Evolutionary conservation across 1,140 invertebrate species (phyloP).

Genomic region (Caenorhabditis inopinata): DNA sequence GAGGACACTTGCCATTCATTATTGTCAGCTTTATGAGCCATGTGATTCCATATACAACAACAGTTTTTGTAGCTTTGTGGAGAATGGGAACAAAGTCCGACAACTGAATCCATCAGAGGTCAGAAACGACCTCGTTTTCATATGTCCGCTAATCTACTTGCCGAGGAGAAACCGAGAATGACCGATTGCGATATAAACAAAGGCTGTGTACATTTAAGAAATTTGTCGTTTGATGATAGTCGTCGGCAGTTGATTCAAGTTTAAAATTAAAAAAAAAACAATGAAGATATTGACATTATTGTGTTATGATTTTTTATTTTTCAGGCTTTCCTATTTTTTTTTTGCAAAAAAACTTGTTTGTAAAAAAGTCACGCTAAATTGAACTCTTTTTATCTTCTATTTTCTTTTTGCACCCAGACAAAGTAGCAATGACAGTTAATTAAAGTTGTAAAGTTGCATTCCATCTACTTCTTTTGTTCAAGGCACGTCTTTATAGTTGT

Average conservation of each 20-base stretch:
- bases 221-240: neutral
- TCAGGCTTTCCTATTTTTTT: neutral
- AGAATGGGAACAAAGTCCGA: constrained; percentile 15
- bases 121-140: neutral
- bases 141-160: constrained; percentile 18
- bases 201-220: no score
- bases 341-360: neutral
- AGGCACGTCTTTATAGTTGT: neutral
- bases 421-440: no score
- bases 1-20: neutral
- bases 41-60: neutral
- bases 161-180: no score
- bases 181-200: no score
- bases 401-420: no score
- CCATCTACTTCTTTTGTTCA: neutral
- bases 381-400: no score
- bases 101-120: neutral
- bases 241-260: neutral
- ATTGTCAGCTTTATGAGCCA: neutral
- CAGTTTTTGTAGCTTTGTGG: constrained; percentile 23
- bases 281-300: constrained; percentile 12
- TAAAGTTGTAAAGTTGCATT: no score
- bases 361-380: no score
- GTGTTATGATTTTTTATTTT: no score
- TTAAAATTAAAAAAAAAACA: constrained; percentile 17